phyloP scores from a whole-genome alignment of 2,797 vertebrate genomes.

The Coluber constrictor region DNA sequence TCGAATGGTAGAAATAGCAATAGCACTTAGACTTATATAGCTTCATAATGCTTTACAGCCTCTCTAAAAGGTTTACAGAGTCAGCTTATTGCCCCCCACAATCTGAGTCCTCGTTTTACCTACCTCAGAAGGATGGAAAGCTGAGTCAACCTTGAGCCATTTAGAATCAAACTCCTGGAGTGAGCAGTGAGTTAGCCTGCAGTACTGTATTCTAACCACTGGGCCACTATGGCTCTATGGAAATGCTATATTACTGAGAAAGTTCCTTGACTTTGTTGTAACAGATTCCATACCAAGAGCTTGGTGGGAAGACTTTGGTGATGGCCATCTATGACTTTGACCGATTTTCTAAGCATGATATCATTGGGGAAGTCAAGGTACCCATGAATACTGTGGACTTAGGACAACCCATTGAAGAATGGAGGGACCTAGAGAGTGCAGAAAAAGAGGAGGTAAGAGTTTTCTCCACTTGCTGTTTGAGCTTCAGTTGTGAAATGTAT shows the following conservation, averaged over 20 bases:
- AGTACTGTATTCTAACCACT: background rate
- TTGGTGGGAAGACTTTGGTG: slow-evolving; percentile 92
- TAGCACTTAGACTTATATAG: too few relatives aligned
- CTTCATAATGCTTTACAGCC: too few relatives aligned
- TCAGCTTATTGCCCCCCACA: background rate
- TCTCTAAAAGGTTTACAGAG: background rate
- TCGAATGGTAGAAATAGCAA: background rate
- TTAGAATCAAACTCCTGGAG: background rate
- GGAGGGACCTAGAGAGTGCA: slow-evolving; percentile 91
- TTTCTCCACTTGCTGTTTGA: background rate
- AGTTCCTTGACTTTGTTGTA: slow-evolving; percentile 1
- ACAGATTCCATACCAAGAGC: slow-evolving; percentile 93
- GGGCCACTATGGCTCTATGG: background rate
- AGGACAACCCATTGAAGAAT: slow-evolving; percentile 93
- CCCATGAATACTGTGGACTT: slow-evolving; percentile 95
- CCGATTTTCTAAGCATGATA: slow-evolving; percentile 96
- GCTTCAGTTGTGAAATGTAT: background rate
- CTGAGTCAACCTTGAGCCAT: background rate
- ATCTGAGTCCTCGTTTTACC: background rate
- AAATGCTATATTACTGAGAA: background rate
- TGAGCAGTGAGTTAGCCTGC: background rate
- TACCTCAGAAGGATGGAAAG: background rate
- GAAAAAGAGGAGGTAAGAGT: slow-evolving; percentile 92
- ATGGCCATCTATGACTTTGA: slow-evolving; percentile 98
- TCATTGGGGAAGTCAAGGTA: slow-evolving; percentile 93